These are phyloP conservation scores for Sericinus montela DNA, from an alignment of 2,888 invertebrate species.

Conservation along the genomic window DNA sequence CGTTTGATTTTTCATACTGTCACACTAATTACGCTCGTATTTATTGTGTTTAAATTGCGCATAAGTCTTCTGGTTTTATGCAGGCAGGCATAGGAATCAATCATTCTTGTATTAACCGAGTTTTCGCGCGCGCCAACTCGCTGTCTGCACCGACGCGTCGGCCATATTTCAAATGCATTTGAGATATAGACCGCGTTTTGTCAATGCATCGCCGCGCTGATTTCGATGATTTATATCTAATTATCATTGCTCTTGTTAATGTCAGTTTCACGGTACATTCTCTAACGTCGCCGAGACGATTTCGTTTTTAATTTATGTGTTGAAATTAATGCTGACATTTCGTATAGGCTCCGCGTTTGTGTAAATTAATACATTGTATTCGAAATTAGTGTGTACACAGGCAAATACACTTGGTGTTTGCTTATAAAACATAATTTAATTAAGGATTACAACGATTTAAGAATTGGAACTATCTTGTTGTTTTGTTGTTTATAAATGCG, in stretches of 20 bases:
- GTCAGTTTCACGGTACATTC: conserved; percentile 72
- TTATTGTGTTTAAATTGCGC: conserved; percentile 15
- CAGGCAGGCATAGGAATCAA: conserved; percentile 54
- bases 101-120: conserved; percentile 67
- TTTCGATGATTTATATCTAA: conserved; percentile 74
- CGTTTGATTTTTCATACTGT: conserved; percentile 11
- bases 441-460: too few species aligned
- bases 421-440: too few species aligned
- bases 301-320: conserved; percentile 49
- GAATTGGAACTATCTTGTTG: too few species aligned
- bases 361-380: conserved; percentile 1
- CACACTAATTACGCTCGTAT: conserved; percentile 16
- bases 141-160: conserved; percentile 61
- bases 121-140: conserved; percentile 65
- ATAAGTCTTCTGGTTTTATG: conserved; percentile 27
- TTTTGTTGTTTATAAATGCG: too few species aligned
- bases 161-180: conserved; percentile 71
- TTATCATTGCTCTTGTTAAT: conserved; percentile 75
- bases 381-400: too few species aligned
- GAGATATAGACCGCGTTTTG: conserved; percentile 73
- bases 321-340: conserved; percentile 13
- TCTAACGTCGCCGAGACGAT: conserved; percentile 55
- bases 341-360: background rate
- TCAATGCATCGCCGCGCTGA: conserved; percentile 77
- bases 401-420: too few species aligned